Evolutionary conservation across 2,888 invertebrate species (phyloP), one percentile per base, ranked within the genome.

Genomic region (Tachina fera): DNA sequence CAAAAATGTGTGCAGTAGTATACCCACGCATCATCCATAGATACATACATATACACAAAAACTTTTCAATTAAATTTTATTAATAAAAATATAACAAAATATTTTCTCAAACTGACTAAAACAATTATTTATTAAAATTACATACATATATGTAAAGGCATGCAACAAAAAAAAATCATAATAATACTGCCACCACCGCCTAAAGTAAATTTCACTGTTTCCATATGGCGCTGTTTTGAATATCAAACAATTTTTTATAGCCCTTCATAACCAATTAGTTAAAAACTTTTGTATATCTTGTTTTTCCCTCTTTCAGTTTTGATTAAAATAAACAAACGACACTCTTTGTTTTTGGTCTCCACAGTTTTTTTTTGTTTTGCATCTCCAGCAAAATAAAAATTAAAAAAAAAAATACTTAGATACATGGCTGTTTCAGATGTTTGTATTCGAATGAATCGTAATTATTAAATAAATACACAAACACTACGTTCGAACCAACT

Each of bases 261-360:
- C 70, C 63, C 70, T 75, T 75, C 61, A 84, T 65, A 79, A 79
- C 56, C 79, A 84, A 84, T 84, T 79, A 75, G 79, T 79, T 70
- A 49, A 68, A 74, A 74, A 56, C 16, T 47, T 58, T 65, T 41
- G 56, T 74, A 19, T 45, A 47, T 56, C 11, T 76, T 49, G 19
- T 67, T 72, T 72, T n/a, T 68, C 47, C 31, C 56, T 70, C 41
- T 47, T 56, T 47, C 6, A 71, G 39, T 74, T 71, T 70, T 83
- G 53, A 78, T 79, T 70, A 70, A 74, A 83, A 58, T 45, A 75
- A 79, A 83, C 78, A 82, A 82, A 74, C 47, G 61, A 74, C 19
- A 63, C 11, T 53, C 67, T 68, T 79, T 83, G 83, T 79, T 41
- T 58, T 53, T 60, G 61, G 45, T 0, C 9, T 22, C 16, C 45